phyloP scores from a whole-genome alignment of 2,113 vertebrate species.

The Cyprinus carpio region DNA sequence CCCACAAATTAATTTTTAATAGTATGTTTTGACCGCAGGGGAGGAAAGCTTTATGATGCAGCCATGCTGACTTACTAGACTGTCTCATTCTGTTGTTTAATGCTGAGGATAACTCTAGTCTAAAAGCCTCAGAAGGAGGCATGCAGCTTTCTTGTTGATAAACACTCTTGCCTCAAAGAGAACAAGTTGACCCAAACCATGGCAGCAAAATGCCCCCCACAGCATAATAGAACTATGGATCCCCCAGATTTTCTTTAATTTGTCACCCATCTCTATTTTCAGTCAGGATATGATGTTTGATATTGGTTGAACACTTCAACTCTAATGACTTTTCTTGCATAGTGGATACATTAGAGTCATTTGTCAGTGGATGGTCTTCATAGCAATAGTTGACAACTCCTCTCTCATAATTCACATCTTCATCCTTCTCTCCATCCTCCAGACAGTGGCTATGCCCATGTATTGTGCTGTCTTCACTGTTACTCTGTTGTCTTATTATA shows the following conservation, averaged over 20 bases:
- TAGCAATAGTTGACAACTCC: conserved; percentile 73
- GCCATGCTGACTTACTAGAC: not conserved
- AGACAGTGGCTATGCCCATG: conserved; percentile 65
- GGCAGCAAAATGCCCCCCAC: not conserved
- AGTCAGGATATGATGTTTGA: not conserved
- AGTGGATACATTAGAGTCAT: not conserved
- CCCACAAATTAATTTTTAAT: not conserved
- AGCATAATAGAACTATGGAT: not conserved
- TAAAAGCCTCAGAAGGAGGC: not conserved
- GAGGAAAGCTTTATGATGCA: no score
- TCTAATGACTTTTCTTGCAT: not conserved
- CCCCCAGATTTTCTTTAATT: not conserved
- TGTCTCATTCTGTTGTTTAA: not conserved
- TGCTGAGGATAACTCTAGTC: not conserved
- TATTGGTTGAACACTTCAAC: not conserved
- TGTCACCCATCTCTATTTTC: not conserved
- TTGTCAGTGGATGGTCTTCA: conserved; percentile 63
- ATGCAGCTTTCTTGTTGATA: not conserved
- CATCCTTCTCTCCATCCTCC: conserved; percentile 63
- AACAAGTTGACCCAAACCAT: not conserved
- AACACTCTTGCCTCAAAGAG: not conserved
- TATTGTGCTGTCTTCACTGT: conserved; percentile 50
- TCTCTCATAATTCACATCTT: conserved; percentile 61
- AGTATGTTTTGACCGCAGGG: not conserved
- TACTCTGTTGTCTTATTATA: conserved; percentile 41